Evolutionary conservation across 2,797 vertebrate species (phyloP).

Genomic region (Carcharodon carcharias): DNA sequence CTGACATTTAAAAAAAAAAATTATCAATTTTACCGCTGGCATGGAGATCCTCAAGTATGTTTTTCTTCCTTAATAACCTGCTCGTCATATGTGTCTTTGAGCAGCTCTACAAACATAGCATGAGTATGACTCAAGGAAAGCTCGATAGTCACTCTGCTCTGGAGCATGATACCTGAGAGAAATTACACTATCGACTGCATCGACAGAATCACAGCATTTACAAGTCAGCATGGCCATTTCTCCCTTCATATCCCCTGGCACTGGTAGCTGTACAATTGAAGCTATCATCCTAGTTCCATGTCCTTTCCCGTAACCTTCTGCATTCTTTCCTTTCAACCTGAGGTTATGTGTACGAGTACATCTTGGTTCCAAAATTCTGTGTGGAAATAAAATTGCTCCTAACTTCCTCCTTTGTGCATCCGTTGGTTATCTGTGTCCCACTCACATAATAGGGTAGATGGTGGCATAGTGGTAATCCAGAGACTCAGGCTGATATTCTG

Average conservation of each 20-base stretch:
- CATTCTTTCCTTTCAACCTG: not conserved
- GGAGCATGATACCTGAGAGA: not conserved
- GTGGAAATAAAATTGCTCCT: not conserved
- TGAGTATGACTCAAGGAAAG: not conserved
- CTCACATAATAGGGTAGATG: not conserved
- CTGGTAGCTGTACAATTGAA: not conserved
- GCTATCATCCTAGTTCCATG: not conserved
- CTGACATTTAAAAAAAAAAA: not conserved
- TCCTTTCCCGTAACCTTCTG: not conserved
- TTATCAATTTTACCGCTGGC: not conserved
- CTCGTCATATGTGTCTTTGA: not conserved
- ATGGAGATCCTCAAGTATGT: not conserved
- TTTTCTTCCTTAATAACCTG: not conserved
- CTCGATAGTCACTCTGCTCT: not conserved
- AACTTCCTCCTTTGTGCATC: not conserved
- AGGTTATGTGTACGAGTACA: not conserved
- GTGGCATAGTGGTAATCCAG: too few relatives aligned
- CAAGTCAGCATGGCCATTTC: not conserved
- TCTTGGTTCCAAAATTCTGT: not conserved
- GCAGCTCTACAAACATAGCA: not conserved
- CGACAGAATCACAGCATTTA: not conserved
- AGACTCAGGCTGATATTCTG: too few relatives aligned
- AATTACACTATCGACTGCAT: not conserved
- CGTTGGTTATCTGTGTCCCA: too few relatives aligned
- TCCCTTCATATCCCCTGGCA: not conserved